Evolutionary conservation across 2,888 invertebrate genomes (phyloP).

Genomic region (Orgyia antiqua): DNA sequence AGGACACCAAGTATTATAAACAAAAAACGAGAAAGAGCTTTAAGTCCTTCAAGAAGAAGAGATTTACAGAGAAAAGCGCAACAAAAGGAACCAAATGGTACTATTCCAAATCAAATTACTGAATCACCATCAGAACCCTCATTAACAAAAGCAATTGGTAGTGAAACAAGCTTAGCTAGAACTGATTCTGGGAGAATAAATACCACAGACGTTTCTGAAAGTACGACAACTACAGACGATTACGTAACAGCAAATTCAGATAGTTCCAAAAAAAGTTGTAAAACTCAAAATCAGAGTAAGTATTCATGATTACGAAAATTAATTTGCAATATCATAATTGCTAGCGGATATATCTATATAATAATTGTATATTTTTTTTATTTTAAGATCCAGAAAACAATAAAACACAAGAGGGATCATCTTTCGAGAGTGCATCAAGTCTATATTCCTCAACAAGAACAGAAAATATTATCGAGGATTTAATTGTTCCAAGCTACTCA

Average conservation of each 20-base stretch:
- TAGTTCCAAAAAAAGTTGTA: constrained; percentile 81
- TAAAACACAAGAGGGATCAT: constrained; percentile 85
- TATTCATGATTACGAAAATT: constrained; percentile 14
- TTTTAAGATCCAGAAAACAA: constrained; percentile 77
- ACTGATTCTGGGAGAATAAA: constrained; percentile 86
- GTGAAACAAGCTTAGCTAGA: constrained; percentile 77
- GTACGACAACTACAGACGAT: constrained; percentile 90
- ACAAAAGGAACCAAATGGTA: constrained; percentile 64
- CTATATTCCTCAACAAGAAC: constrained; percentile 87
- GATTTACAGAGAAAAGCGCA: constrained; percentile 62
- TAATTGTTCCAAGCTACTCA: constrained; percentile 79
- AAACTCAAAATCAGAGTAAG: constrained; percentile 65
- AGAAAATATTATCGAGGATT: constrained; percentile 82
- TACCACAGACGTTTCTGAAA: constrained; percentile 90
- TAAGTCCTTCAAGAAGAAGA: constrained; percentile 71
- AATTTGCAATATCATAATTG: background rate
- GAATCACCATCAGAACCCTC: constrained; percentile 57
- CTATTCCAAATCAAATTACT: constrained; percentile 54
- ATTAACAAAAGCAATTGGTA: constrained; percentile 51
- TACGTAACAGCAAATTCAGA: constrained; percentile 92
- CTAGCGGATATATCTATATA: too few species aligned
- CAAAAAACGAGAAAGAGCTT: constrained; percentile 70
- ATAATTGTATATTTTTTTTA: background rate
- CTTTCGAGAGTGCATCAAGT: constrained; percentile 92
- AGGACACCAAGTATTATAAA: constrained; percentile 71